These are phyloP conservation scores for Elephantulus edwardii DNA, from an alignment of 2,113 vertebrate species.

Conservation along the genomic window DNA sequence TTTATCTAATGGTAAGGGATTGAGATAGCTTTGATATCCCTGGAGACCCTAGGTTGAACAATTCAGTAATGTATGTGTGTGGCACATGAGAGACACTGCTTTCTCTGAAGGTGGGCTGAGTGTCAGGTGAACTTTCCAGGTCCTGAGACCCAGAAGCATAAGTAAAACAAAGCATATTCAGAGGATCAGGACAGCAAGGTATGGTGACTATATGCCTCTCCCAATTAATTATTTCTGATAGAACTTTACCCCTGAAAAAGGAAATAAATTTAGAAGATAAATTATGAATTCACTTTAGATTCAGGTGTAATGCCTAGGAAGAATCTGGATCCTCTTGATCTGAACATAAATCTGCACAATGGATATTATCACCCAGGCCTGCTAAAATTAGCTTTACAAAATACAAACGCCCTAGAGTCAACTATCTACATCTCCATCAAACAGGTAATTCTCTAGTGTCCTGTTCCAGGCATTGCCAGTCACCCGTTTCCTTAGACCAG, in stretches of 20 bases:
- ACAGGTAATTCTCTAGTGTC: neutral
- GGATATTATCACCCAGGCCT: neutral
- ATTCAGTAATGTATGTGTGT: constrained; percentile 74
- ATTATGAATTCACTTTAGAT: neutral
- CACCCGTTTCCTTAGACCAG: neutral
- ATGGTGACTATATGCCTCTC: neutral
- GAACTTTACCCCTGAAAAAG: no score
- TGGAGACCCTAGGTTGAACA: constrained; percentile 68
- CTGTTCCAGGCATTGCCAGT: neutral
- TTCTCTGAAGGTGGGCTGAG: constrained; percentile 16
- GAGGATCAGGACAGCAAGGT: neutral
- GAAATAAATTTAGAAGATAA: constrained; percentile 3
- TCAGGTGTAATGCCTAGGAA: neutral
- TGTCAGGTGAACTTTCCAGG: neutral
- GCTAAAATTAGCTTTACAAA: no score
- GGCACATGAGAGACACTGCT: constrained; percentile 19
- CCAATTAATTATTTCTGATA: neutral
- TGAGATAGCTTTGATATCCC: constrained; percentile 68
- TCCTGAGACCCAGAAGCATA: neutral
- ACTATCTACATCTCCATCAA: neutral
- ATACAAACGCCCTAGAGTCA: neutral
- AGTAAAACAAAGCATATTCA: neutral
- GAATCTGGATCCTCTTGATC: neutral
- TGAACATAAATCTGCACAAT: neutral
- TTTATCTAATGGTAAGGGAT: constrained; percentile 77